phyloP scores from a whole-genome alignment of 1,140 invertebrate genomes.

The Orchesella cincta region DNA sequence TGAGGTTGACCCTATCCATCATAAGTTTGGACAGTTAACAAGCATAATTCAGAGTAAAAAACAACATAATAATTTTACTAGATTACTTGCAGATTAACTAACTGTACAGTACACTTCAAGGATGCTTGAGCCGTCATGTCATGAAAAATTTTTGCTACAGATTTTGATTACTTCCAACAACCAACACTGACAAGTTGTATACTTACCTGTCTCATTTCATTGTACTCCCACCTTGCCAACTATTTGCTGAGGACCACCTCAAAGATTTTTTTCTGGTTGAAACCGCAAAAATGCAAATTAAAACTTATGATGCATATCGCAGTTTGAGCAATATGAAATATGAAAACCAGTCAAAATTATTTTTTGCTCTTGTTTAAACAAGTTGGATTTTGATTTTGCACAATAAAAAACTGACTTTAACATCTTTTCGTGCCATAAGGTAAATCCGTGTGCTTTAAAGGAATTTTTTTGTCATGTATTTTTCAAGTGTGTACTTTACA shows the following conservation, averaged over 20 bases:
- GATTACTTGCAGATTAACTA: not conserved
- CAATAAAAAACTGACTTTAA: too few relatives aligned
- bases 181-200: not conserved
- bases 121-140: not conserved
- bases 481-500: not conserved
- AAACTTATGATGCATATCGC: not conserved
- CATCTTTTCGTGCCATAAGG: too few relatives aligned
- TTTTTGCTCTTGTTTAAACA: not conserved
- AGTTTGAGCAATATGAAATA: not conserved
- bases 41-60: not conserved
- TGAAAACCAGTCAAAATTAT: not conserved
- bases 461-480: not conserved
- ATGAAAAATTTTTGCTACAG: not conserved
- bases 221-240: not conserved
- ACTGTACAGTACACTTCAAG: not conserved
- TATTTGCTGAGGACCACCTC: not conserved
- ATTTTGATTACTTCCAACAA: not conserved
- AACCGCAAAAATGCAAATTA: not conserved
- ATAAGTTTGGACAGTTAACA: conserved; percentile 2
- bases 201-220: conserved; percentile 10
- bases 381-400: not conserved
- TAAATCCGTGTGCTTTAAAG: too few relatives aligned
- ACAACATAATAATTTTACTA: not conserved
- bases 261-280: not conserved
- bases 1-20: conserved; percentile 16